Percentiles rank a stretch among this genome's conserved stretches.
Conservation (phyloP, 1,140 invertebrate species). For the Panulirus ornatus region DNA sequence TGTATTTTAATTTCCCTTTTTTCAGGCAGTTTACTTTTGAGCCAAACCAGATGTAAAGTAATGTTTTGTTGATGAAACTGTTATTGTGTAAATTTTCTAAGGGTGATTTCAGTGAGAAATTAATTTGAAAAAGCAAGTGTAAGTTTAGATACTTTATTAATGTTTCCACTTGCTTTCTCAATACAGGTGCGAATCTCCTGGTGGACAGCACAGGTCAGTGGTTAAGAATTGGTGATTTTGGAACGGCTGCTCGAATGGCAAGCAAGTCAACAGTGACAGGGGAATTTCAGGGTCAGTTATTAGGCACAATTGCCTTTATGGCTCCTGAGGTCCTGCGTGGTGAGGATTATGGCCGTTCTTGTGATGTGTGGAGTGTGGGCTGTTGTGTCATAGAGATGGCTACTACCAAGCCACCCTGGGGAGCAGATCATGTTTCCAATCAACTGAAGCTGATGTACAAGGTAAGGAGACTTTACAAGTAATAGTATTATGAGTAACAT, state of each 20-base stretch:
- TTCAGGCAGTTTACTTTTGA: no score
- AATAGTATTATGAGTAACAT: not conserved
- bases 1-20: no score
- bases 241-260: conserved; percentile 79
- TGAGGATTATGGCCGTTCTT: conserved; percentile 80
- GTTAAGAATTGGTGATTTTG: conserved; percentile 81
- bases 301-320: conserved; percentile 81
- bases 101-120: no score
- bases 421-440: conserved; percentile 79
- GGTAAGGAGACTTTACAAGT: conserved; percentile 76
- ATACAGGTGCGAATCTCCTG: conserved; percentile 80
- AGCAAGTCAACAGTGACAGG: conserved; percentile 79
- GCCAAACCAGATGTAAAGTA: no score
- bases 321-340: conserved; percentile 81
- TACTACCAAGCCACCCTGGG: conserved; percentile 80
- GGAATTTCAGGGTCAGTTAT: conserved; percentile 80
- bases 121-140: no score
- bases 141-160: not conserved
- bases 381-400: conserved; percentile 81
- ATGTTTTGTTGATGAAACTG: no score
- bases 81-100: no score
- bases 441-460: conserved; percentile 80
- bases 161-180: no score
- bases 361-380: conserved; percentile 81
- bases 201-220: conserved; percentile 80